A percentile compares a stretch with the other conserved stretches of the same genome.
These are phyloP conservation scores for Nothoprocta pentlandii DNA, from an alignment of 2,113 vertebrate genomes.

Conservation along the genomic window DNA sequence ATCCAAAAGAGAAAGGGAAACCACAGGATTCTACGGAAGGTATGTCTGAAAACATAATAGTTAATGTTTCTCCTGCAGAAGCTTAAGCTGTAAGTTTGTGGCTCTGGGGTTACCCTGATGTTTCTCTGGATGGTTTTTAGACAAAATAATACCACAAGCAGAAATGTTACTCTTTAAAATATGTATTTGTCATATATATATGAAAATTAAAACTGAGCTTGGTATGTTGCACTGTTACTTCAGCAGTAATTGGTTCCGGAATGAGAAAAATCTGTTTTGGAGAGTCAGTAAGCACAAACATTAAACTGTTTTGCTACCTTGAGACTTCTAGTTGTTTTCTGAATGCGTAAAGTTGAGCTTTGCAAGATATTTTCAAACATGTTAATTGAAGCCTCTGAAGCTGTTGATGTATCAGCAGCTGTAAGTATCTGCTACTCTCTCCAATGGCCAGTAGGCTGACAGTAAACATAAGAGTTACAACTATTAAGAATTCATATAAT, in stretches of 20 bases:
- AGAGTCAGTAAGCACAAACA: not conserved
- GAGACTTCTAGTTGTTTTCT: not conserved
- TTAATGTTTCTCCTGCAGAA: not conserved
- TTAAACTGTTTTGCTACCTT: not conserved
- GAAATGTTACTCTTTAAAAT: not conserved
- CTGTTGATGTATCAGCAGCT: not conserved
- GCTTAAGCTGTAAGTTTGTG: not conserved
- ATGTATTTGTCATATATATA: no score
- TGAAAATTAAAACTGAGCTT: not conserved
- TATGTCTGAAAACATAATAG: slow-evolving; percentile 35
- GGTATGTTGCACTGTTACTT: not conserved
- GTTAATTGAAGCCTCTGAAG: not conserved
- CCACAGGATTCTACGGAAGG: slow-evolving; percentile 61
- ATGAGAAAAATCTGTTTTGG: not conserved
- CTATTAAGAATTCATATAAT: not conserved
- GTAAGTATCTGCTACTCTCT: not conserved
- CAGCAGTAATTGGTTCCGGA: not conserved
- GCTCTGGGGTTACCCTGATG: not conserved
- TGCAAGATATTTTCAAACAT: not conserved
- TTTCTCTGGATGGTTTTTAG: not conserved
- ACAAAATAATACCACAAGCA: not conserved
- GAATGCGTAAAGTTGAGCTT: not conserved
- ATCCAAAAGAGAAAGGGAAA: slow-evolving; percentile 55
- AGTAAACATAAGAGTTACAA: not conserved
- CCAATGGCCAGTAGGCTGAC: not conserved